phyloP scores from a whole-genome alignment of 2,113 vertebrate species.

The Pholis gunnellus region DNA sequence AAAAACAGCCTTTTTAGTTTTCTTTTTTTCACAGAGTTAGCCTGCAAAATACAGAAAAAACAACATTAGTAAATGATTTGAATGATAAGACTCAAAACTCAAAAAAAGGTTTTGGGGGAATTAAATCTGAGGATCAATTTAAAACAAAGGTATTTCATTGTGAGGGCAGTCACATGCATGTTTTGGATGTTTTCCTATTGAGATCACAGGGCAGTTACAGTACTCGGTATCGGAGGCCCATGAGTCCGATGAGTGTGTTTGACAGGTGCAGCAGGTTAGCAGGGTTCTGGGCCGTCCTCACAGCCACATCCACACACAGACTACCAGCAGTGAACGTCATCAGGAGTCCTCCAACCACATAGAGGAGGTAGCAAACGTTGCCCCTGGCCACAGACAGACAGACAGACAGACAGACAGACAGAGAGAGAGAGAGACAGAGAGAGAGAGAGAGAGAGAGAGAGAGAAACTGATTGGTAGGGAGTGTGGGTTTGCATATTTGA shows the following conservation, averaged over 20 bases:
- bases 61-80: not conserved
- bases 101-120: not conserved
- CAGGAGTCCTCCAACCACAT: constrained; percentile 45
- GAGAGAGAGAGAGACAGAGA: too few relatives aligned
- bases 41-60: constrained; percentile 19
- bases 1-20: constrained; percentile 47
- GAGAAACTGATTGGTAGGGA: not conserved
- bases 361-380: constrained; percentile 34
- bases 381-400: not conserved
- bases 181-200: not conserved
- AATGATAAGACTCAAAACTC: not conserved
- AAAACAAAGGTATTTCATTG: not conserved
- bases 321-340: constrained; percentile 39
- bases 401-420: not conserved
- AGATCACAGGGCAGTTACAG: not conserved
- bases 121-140: not conserved
- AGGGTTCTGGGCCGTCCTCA: constrained; percentile 29
- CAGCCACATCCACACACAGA: constrained; percentile 39
- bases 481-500: not conserved
- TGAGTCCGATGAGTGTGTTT: constrained; percentile 7
- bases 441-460: not conserved
- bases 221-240: not conserved
- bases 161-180: not conserved
- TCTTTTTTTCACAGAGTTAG: not conserved
- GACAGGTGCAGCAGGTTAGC: constrained; percentile 32